A percentile compares a stretch with the other conserved stretches of the same genome.
Conservation (phyloP, 1,140 invertebrate genomes). For the Latrodectus geometricus region DNA sequence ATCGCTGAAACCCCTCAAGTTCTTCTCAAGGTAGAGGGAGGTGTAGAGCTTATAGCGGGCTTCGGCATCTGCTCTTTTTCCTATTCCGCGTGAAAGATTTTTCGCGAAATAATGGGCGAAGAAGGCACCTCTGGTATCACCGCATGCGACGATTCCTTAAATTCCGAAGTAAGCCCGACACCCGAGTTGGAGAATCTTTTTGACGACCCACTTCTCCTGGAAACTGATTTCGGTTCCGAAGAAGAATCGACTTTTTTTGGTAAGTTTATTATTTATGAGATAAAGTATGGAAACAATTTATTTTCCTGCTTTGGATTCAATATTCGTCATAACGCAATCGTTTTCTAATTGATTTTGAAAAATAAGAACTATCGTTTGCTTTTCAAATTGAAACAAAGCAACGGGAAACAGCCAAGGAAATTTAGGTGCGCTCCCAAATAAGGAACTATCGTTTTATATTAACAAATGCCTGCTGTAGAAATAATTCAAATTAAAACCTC, state of each 20-base stretch:
- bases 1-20: neutral
- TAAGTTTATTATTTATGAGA: neutral
- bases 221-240: conserved; percentile 25
- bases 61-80: neutral
- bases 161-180: conserved; percentile 9
- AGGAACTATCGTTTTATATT: too few species aligned
- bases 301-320: too few species aligned
- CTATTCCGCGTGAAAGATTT: neutral
- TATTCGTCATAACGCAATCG: too few species aligned
- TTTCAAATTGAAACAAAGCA: too few species aligned
- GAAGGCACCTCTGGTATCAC: neutral
- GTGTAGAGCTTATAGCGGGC: neutral
- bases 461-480: too few species aligned
- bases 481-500: too few species aligned
- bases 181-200: conserved; percentile 42
- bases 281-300: too few species aligned
- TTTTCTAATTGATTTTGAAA: too few species aligned
- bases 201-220: conserved; percentile 34
- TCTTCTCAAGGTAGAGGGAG: neutral
- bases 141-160: conserved; percentile 24
- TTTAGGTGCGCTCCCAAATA: too few species aligned
- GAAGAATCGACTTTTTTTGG: conserved; percentile 40
- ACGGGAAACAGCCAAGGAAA: too few species aligned
- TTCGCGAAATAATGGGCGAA: neutral
- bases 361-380: too few species aligned